Conservation (phyloP, 2,888 invertebrate species). For the Drepanosiphum platanoidis region DNA sequence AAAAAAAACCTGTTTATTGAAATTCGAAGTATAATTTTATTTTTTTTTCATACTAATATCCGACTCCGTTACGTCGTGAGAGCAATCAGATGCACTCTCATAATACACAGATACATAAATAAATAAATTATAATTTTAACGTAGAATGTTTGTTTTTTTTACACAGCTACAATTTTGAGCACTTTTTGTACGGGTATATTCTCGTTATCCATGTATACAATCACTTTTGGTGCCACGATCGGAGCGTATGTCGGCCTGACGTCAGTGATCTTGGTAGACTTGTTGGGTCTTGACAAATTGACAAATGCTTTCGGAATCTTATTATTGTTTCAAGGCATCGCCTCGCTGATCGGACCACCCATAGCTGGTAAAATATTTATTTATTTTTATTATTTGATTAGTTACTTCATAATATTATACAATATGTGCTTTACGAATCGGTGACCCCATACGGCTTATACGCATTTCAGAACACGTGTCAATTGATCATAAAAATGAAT, state of each 20-base stretch:
- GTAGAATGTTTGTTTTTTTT: slow-evolving; percentile 45
- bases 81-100: neutral
- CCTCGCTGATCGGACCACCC: slow-evolving; percentile 91
- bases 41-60: neutral
- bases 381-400: no score
- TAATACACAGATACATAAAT: neutral
- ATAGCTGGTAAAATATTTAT: slow-evolving; percentile 79
- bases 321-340: slow-evolving; percentile 91
- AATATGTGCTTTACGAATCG: neutral
- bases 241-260: slow-evolving; percentile 97
- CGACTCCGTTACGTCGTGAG: neutral
- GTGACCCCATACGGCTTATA: neutral
- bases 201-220: slow-evolving; percentile 80
- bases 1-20: neutral
- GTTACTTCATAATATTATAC: neutral
- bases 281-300: slow-evolving; percentile 89
- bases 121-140: neutral
- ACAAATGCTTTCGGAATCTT: slow-evolving; percentile 96
- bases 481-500: neutral
- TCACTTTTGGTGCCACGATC: slow-evolving; percentile 87
- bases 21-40: neutral
- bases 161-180: slow-evolving; percentile 81
- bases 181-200: slow-evolving; percentile 79
- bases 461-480: neutral
- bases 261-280: slow-evolving; percentile 92